Percentiles rank a stretch among this genome's conserved stretches.
Evolutionary conservation across 1,140 invertebrate genomes (phyloP).

Genomic region (Papilio helenus): DNA sequence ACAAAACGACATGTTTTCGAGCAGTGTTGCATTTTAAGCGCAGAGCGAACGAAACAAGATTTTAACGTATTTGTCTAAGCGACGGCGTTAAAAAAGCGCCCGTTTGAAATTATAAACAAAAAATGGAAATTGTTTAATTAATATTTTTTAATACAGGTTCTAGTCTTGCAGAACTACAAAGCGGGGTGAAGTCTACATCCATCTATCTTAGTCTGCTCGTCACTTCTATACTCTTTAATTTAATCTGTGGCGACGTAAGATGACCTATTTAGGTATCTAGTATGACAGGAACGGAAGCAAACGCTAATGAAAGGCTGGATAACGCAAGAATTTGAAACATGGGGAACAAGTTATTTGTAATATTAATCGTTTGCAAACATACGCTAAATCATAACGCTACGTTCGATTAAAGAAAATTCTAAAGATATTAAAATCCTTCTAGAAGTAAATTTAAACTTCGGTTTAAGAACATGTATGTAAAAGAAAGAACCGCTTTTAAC

Average conservation of each 20-base stretch:
- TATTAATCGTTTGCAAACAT: slow-evolving; percentile 25
- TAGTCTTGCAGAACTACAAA: slow-evolving; percentile 72
- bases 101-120: background rate
- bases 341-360: slow-evolving; percentile 58
- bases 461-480: background rate
- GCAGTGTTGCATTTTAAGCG: too few relatives aligned
- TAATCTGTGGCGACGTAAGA: slow-evolving; percentile 63
- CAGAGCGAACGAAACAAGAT: too few relatives aligned
- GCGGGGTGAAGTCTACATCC: slow-evolving; percentile 71
- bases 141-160: slow-evolving; percentile 56
- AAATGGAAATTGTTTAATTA: background rate
- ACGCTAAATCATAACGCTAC: slow-evolving; percentile 1
- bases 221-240: slow-evolving; percentile 54
- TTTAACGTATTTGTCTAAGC: too few relatives aligned
- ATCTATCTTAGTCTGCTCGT: slow-evolving; percentile 66
- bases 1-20: too few relatives aligned
- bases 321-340: slow-evolving; percentile 59
- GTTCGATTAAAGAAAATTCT: background rate
- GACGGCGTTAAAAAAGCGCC: too few relatives aligned
- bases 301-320: slow-evolving; percentile 48
- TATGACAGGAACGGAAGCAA: slow-evolving; percentile 32
- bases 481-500: too few relatives aligned
- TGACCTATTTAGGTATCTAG: slow-evolving; percentile 65
- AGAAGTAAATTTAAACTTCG: background rate
- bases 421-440: background rate